phyloP scores from a whole-genome alignment of 2,797 vertebrate genomes.

The Crypturellus tataupa region DNA sequence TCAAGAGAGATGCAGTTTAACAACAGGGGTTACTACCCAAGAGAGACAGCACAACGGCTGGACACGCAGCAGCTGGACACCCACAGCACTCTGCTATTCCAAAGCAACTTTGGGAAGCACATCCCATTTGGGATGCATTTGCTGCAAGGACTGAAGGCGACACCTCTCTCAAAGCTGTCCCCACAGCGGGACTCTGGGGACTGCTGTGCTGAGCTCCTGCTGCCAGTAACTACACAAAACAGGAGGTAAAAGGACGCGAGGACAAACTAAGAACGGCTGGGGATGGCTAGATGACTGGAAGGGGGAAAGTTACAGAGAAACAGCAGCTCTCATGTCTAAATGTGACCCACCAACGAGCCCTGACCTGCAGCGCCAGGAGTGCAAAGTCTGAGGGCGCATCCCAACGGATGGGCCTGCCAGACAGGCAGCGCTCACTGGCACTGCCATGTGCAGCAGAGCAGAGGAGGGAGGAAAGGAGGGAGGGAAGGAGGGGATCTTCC shows the following conservation, averaged over 20 bases:
- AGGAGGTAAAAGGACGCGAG: neutral
- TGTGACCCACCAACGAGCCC: too few species aligned
- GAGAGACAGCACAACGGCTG: neutral
- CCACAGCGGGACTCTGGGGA: neutral
- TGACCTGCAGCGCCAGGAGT: neutral
- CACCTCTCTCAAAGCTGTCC: neutral
- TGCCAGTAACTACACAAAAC: neutral
- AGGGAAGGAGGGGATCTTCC: neutral
- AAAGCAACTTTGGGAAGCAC: neutral
- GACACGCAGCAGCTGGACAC: neutral
- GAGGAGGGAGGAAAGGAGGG: too few species aligned
- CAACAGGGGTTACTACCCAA: fast-evolving
- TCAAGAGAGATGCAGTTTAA: neutral
- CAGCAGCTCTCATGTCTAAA: neutral
- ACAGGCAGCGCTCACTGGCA: neutral
- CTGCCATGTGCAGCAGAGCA: neutral
- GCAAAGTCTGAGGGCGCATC: neutral
- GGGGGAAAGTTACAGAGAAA: neutral
- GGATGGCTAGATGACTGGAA: neutral
- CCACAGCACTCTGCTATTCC: fast-evolving
- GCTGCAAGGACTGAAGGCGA: neutral
- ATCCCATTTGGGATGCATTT: neutral
- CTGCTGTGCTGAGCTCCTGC: neutral
- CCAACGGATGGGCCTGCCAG: neutral
- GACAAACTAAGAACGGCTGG: neutral